phyloP scores from a whole-genome alignment of 2,888 invertebrate genomes.

The Rotaria magnacalcarata region DNA sequence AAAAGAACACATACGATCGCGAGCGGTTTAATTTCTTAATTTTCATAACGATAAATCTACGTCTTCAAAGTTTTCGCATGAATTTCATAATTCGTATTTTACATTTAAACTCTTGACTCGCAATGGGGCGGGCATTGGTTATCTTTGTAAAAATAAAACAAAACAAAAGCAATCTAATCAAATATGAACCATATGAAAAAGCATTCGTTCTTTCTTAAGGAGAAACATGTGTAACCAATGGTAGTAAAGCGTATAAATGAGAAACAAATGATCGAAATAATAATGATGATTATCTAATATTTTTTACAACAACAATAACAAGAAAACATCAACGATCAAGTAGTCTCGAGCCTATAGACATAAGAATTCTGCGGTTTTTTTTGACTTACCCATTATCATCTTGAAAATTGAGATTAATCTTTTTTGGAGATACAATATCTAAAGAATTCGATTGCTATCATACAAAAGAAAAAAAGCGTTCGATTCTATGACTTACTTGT shows the following conservation, averaged over 20 bases:
- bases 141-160: background rate
- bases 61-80: too few relatives aligned
- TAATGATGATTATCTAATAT: slow-evolving; percentile 7
- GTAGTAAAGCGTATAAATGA: background rate
- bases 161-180: background rate
- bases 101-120: too few relatives aligned
- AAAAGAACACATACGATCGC: background rate
- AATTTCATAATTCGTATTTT: too few relatives aligned
- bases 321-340: background rate
- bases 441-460: background rate
- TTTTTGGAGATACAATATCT: slow-evolving; percentile 25
- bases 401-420: slow-evolving; percentile 17
- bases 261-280: background rate
- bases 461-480: too few relatives aligned
- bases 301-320: background rate
- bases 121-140: too few relatives aligned
- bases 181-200: too few relatives aligned
- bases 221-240: background rate
- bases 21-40: background rate
- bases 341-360: background rate
- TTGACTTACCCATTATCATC: slow-evolving; percentile 34
- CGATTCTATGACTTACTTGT: background rate
- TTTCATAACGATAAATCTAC: background rate
- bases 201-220: background rate
- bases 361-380: background rate